Percentiles rank a stretch among this genome's conserved stretches.
Conservation (phyloP, 2,797 vertebrate genomes). For the Morus bassanus region DNA sequence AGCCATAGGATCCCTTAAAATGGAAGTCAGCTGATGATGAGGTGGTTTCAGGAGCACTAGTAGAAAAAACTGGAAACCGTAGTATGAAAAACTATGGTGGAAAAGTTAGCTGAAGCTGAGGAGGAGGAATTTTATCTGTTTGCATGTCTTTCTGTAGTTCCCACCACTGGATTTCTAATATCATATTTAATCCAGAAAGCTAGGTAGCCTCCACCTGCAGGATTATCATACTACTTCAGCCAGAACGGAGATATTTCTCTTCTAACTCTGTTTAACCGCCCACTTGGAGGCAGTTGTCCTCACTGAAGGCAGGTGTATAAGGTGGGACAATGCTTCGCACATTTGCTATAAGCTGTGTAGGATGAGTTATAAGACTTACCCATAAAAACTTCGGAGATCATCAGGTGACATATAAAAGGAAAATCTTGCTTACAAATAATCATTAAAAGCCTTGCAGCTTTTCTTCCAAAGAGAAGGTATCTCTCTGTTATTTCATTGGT, state of each 20-base stretch:
- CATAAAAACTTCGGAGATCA: background rate
- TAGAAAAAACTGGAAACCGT: background rate
- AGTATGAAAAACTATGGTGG: background rate
- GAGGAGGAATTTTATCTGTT: background rate
- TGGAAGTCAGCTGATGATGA: background rate
- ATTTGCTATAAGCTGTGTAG: background rate
- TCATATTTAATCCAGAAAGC: background rate
- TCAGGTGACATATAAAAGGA: background rate
- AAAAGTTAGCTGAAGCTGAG: background rate
- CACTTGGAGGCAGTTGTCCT: background rate
- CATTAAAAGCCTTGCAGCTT: background rate
- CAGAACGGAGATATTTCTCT: background rate
- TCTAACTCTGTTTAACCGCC: background rate
- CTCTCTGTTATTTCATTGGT: background rate
- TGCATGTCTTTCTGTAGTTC: background rate
- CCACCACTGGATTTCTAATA: background rate
- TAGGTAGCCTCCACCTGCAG: background rate
- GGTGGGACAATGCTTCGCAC: background rate
- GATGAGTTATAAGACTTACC: background rate
- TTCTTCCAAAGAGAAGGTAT: background rate
- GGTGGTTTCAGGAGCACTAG: background rate
- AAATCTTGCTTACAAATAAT: background rate
- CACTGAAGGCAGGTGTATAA: background rate
- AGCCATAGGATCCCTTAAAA: background rate
- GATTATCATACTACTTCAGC: background rate